Evolutionary conservation across 2,888 invertebrate genomes (phyloP), one percentile per base, ranked within the genome.

Genomic region (Drosophila niveifrons): DNA sequence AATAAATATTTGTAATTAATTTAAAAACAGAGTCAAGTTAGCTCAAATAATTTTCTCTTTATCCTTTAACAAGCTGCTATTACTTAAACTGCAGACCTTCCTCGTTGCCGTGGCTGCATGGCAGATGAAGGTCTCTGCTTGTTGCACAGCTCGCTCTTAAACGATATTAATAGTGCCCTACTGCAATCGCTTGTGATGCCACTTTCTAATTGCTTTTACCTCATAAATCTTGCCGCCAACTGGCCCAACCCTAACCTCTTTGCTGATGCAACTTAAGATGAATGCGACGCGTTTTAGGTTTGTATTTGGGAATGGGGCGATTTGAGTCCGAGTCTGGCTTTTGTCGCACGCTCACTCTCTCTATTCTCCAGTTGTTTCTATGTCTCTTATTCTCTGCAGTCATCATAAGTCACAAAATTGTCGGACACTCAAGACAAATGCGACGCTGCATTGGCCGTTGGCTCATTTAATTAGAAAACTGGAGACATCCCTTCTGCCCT

Each of bases 191-290:
- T 86, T 82, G 82, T 82, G 80, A 80, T 86, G 76, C 82, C 82
- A 78, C 82, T 87, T 82, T 87, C 87, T 84, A 84, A 84, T 84
- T 84, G 83, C 83, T 84, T 84, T 82, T 87, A 84, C 83, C 83
- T 87, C 83, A 84, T 84, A 84, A 84, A 84, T 84, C 83, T 84
- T 86, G 51, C 41, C 52, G 41, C 39, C 57, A 47, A 44, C 66
- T 59, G 39, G 23, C 46, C 56, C 50, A 8, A 17, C 18, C 23
- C 50, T 6, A 31, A 44, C 23, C 31, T 31, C 18, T 11, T 34
- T 11, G 2, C 51, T 34, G 58, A 55, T 55, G 44, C 62, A 66
- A 29, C 51, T 43, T 66, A 48, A 70, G 66, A 73, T 66, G 62
- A 72, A 67, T 47, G 56, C 18, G 65, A 43, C 36, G 55, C 69